These are phyloP conservation scores for Edolisoma coerulescens DNA, from an alignment of 2,113 vertebrate species.

Conservation along the genomic window DNA sequence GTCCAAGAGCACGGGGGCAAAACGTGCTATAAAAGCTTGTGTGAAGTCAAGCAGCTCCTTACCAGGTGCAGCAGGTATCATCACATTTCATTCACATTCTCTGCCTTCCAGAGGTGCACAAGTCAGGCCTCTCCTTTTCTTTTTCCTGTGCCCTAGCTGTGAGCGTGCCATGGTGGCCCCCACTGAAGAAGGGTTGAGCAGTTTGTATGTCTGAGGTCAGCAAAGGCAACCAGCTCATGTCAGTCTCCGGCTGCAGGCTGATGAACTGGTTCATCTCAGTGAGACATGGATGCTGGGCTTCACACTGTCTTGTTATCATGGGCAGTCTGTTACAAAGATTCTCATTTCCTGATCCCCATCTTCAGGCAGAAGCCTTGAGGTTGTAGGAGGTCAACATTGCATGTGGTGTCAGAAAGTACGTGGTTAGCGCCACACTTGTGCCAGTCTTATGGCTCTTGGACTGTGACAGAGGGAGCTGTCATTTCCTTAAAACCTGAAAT, in stretches of 20 bases:
- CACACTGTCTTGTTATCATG: accelerated
- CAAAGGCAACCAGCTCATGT: not conserved
- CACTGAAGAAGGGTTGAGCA: not conserved
- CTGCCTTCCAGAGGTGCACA: not conserved
- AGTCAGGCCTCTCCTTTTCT: not conserved
- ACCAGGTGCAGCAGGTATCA: not conserved
- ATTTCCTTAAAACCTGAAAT: not conserved
- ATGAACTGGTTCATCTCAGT: not conserved
- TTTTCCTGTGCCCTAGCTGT: not conserved
- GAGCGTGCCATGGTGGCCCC: not conserved
- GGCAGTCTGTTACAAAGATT: not conserved
- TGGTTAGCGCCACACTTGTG: not conserved
- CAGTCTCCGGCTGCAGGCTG: not conserved
- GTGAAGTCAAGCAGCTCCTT: not conserved
- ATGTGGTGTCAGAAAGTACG: not conserved
- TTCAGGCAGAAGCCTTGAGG: not conserved
- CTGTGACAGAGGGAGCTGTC: not conserved
- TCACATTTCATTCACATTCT: not conserved
- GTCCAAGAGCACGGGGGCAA: not conserved
- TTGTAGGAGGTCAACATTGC: accelerated
- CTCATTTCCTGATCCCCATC: not conserved
- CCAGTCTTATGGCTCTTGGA: not conserved
- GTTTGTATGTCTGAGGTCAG: not conserved
- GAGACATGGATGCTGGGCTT: not conserved
- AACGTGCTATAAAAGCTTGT: not conserved